These are phyloP conservation scores for Melikaiella ostensackeni DNA, from an alignment of 2,888 invertebrate genomes.

Conservation along the genomic window DNA sequence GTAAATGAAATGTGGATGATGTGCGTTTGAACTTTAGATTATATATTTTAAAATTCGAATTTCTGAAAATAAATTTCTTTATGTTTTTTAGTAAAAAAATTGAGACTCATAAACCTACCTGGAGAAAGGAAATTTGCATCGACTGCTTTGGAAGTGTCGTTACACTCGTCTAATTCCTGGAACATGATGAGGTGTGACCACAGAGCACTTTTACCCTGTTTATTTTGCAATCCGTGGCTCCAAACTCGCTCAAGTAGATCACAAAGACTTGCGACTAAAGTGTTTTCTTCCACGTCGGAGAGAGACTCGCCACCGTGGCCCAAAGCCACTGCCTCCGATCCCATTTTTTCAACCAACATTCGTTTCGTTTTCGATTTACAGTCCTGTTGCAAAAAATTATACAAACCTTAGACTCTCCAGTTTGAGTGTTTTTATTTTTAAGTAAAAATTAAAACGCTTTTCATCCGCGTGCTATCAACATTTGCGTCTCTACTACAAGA, in stretches of 20 bases:
- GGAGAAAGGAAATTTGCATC: slow-evolving; percentile 82
- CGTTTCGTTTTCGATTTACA: slow-evolving; percentile 97
- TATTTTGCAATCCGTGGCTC: slow-evolving; percentile 97
- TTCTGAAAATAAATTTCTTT: neutral
- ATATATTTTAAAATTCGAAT: neutral
- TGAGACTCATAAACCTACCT: slow-evolving; percentile 77
- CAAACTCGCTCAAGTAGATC: slow-evolving; percentile 98
- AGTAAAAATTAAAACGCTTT: neutral
- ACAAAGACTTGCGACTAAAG: slow-evolving; percentile 97
- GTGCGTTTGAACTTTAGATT: neutral
- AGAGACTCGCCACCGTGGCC: slow-evolving; percentile 90
- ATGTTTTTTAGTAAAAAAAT: neutral
- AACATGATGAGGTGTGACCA: slow-evolving; percentile 97
- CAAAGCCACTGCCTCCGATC: slow-evolving; percentile 95
- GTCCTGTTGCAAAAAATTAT: slow-evolving; percentile 80
- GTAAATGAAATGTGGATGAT: neutral
- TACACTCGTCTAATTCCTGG: slow-evolving; percentile 88
- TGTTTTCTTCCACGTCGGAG: slow-evolving; percentile 95
- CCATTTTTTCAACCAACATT: slow-evolving; percentile 99
- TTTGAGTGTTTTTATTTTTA: slow-evolving; percentile 1
- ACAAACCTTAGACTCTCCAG: neutral
- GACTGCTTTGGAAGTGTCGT: slow-evolving; percentile 79
- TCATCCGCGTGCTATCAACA: no score
- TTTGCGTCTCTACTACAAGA: no score
- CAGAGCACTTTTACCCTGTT: slow-evolving; percentile 97